A percentile compares a stretch with the other conserved stretches of the same genome.
Evolutionary conservation across 2,888 invertebrate species (phyloP).

Genomic region (Harpagoxenus sublaevis): DNA sequence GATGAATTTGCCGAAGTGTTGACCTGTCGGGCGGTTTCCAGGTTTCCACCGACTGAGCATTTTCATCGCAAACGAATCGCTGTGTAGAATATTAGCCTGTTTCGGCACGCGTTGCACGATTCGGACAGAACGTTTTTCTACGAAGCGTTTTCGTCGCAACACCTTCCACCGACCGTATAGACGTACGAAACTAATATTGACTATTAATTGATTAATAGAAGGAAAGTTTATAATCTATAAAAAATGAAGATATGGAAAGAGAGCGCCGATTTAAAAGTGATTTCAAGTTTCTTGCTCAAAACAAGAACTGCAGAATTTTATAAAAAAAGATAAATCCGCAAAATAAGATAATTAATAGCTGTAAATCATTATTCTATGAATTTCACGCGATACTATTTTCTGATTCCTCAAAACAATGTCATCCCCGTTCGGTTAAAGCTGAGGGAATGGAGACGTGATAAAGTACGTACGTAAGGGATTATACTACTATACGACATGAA

Average conservation of each 20-base stretch:
- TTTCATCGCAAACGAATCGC: constrained; percentile 35
- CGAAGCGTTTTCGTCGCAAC: not conserved
- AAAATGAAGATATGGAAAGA: not conserved
- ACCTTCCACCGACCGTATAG: not conserved
- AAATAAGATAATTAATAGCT: not conserved
- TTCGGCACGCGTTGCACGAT: constrained; percentile 17
- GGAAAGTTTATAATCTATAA: not conserved
- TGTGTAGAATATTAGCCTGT: not conserved
- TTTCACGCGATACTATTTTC: not conserved
- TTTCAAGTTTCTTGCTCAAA: not conserved
- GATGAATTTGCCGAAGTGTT: constrained; percentile 30
- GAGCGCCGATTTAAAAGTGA: not conserved
- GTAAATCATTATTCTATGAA: not conserved
- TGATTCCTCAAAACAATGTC: not conserved
- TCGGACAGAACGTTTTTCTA: not conserved
- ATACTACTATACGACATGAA: not conserved
- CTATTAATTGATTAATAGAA: not conserved
- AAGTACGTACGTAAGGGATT: not conserved
- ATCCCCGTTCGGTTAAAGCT: not conserved
- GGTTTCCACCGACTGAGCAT: constrained; percentile 23
- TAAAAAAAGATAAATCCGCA: not conserved
- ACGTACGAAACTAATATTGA: not conserved
- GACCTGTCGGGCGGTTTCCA: constrained; percentile 15
- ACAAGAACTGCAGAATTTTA: not conserved
- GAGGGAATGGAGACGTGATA: not conserved